Conservation (phyloP, 2,888 invertebrate genomes). For the Allygus modestus region DNA sequence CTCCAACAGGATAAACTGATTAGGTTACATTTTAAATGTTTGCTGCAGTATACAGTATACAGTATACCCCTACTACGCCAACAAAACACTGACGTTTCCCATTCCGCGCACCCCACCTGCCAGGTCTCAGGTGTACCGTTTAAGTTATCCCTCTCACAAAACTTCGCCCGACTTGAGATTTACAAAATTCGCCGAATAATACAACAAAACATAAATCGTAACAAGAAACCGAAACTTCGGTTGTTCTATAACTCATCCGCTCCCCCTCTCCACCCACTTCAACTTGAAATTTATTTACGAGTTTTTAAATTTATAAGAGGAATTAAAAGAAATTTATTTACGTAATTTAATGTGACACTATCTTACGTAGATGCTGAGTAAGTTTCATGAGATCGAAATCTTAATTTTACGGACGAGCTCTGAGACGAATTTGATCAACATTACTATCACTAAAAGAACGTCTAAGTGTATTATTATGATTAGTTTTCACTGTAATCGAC, state of each 20-base stretch:
- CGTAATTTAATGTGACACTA: background rate
- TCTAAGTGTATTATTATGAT: no score
- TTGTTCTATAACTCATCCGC: constrained; percentile 22
- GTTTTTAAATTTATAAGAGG: background rate
- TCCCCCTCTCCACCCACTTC: background rate
- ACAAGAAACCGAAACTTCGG: constrained; percentile 34
- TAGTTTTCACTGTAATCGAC: no score
- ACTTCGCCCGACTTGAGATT: constrained; percentile 27
- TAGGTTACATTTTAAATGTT: no score
- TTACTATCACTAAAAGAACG: no score
- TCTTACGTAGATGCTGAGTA: no score
- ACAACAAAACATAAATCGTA: constrained; percentile 48
- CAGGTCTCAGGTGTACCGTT: constrained; percentile 37
- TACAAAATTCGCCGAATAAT: constrained; percentile 49
- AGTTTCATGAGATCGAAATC: no score
- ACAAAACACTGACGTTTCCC: no score
- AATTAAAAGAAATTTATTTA: background rate
- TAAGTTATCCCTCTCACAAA: constrained; percentile 28
- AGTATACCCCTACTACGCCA: no score
- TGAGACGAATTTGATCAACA: no score
- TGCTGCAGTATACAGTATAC: no score
- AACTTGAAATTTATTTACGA: constrained; percentile 17
- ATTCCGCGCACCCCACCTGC: constrained; percentile 3
- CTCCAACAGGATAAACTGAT: no score
- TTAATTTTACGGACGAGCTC: no score